phyloP scores from a whole-genome alignment of 2,113 vertebrate genomes.

The Smithornis capensis region DNA sequence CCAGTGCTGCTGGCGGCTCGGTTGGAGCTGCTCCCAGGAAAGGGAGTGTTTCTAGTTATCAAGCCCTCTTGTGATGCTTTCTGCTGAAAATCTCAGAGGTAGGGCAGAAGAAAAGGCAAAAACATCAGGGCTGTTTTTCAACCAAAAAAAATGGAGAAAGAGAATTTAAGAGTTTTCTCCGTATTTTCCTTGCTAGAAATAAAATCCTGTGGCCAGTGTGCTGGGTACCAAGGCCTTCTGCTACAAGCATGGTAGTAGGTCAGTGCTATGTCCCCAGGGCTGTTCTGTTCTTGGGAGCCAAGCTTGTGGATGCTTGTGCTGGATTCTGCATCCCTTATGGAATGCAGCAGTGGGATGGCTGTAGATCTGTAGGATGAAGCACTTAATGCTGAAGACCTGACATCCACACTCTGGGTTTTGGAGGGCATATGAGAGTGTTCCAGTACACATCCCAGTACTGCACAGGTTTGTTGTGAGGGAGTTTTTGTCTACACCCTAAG shows the following conservation, averaged over 20 bases:
- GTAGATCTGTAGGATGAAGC: neutral
- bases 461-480: neutral
- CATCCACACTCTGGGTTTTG: neutral
- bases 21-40: neutral
- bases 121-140: neutral
- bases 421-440: neutral
- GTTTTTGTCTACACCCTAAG: neutral
- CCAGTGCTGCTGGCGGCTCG: neutral
- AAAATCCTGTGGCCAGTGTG: neutral
- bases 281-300: neutral
- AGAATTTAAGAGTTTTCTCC: neutral
- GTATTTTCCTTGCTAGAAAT: neutral
- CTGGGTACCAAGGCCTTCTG: neutral
- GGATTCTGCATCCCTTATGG: rapidly evolving
- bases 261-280: neutral
- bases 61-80: neutral
- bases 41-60: rapidly evolving
- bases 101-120: neutral
- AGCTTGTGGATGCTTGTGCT: neutral
- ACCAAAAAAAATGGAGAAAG: neutral
- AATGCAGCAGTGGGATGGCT: neutral
- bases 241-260: rapidly evolving
- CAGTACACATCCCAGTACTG: too few relatives aligned
- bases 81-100: neutral
- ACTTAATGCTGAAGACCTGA: neutral